Evolutionary conservation across 2,888 invertebrate genomes (phyloP), one percentile per base, ranked within the genome.

Genomic region (Cephus pygmeus): DNA sequence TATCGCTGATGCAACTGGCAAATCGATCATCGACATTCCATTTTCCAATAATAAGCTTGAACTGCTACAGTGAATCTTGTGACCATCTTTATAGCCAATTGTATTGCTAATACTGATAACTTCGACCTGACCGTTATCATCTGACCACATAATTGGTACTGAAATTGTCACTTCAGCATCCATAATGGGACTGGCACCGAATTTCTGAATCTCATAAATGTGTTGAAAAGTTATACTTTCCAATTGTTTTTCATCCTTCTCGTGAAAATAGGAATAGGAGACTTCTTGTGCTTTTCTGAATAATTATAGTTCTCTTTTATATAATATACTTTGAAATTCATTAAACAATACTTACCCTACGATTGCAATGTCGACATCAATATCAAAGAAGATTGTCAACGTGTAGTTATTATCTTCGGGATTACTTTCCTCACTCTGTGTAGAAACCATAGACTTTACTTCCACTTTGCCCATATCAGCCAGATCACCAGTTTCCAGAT

Each of bases 121-220:
- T 11, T 85, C 23, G 9, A 56, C 15, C 9, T 23, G 73, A n/a
- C 83, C 76, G 11, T 78, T 79, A 33, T 79, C 78, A 69, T 77
- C 76, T 11, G 74, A 23, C 81, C 83, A 85, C 75, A 77, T 78
- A 4, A 80, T 85, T 34, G 92, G 93, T 35, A 93, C 83, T 40
- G 83, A 81, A 23, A 93, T 82, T 36, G 82, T 84, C 2, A 92
- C 79, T 34, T 79, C 56, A 4, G 91, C 88, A 79, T 89, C 88
- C 23, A 91, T 88, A 9, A 92, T 87, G 11, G 92, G 90, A 85
- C 92, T 92, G 0, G 81, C 83, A 31, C 92, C 92, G 76, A 90
- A 89, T 83, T 92, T 92, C 73, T 85, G 86, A 12, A 90, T 81
- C 76, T 87, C 85, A 76, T 89, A 91, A 40, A 88, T 77, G 68